Conservation (phyloP, 2,113 vertebrate genomes). For the Corvus cornix region DNA sequence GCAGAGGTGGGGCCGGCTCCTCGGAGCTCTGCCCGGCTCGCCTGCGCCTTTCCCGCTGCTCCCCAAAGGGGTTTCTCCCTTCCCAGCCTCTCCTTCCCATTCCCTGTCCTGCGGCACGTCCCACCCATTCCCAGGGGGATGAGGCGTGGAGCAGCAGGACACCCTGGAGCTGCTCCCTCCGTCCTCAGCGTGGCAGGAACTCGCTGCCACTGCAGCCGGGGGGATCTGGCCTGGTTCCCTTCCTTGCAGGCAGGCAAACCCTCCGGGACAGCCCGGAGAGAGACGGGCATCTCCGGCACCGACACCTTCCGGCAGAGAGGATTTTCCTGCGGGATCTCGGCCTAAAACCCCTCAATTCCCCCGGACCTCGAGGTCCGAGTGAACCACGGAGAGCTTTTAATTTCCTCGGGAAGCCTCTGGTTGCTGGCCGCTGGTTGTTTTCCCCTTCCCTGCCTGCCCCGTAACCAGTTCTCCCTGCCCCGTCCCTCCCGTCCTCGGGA, state of each 20-base stretch:
- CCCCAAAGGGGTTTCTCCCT: not conserved
- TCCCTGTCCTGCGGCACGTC: fast-evolving
- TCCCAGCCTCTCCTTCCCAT: not conserved
- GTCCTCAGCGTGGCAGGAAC: fast-evolving
- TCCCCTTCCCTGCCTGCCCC: not conserved
- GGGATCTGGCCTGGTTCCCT: fast-evolving
- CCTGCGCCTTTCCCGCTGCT: not conserved
- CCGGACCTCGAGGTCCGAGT: fast-evolving
- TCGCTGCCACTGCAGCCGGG: not conserved
- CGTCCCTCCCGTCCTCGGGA: not conserved
- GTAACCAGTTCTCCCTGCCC: conserved; percentile 52
- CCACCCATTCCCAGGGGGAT: fast-evolving
- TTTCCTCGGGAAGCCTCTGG: not conserved
- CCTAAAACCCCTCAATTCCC: not conserved
- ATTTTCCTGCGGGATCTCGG: not conserved
- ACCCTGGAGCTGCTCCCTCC: not conserved
- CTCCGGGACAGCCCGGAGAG: not conserved
- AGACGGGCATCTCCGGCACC: fast-evolving
- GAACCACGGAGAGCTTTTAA: not conserved
- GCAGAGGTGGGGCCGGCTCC: not conserved
- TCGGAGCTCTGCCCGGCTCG: not conserved
- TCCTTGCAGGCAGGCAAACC: not conserved
- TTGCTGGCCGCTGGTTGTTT: not conserved
- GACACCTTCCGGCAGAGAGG: not conserved
- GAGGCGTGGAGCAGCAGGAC: not conserved